Percentiles rank a stretch among this genome's conserved stretches.
Evolutionary conservation across 53 echinoderm and acorn worm species (phyloP).

Genomic region (Glandiceps talaboti): DNA sequence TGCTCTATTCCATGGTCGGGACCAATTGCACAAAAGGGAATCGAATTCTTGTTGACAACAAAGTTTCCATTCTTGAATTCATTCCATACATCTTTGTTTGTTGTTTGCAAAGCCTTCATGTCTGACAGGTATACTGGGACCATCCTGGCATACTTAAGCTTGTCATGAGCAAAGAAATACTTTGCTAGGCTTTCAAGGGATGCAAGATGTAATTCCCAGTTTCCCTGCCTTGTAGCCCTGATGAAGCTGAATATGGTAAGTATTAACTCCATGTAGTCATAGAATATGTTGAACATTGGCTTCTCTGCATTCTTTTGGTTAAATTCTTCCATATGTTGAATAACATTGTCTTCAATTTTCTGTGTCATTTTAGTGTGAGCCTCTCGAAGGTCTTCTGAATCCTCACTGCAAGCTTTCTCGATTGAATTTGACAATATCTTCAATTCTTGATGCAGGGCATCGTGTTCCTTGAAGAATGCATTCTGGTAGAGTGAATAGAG

Average conservation of each 20-base stretch:
- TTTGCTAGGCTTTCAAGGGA: constrained; percentile 27
- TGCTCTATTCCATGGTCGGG: constrained; percentile 26
- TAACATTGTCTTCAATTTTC: no score
- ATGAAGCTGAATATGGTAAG: constrained; percentile 12
- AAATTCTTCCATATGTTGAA: not conserved
- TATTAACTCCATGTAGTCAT: constrained; percentile 13
- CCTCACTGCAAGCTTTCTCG: not conserved
- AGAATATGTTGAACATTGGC: constrained; percentile 13
- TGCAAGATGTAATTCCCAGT: constrained; percentile 23
- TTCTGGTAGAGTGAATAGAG: constrained; percentile 9
- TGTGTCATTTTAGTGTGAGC: no score
- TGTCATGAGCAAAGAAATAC: constrained; percentile 28
- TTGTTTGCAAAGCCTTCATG: constrained; percentile 7
- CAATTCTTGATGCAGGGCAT: not conserved
- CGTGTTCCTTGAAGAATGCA: constrained; percentile 11
- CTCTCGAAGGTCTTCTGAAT: not conserved
- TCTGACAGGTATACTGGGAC: constrained; percentile 27
- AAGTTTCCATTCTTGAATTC: constrained; percentile 24
- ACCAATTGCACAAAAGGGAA: constrained; percentile 29
- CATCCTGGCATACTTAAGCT: constrained; percentile 22
- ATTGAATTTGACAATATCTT: not conserved
- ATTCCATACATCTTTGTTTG: constrained; percentile 19
- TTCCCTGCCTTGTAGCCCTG: constrained; percentile 14
- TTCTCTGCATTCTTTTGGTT: not conserved
- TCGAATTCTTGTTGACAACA: constrained; percentile 19